These are phyloP conservation scores for Spermophilus dauricus DNA, from an alignment of 2,113 vertebrate genomes.

Conservation along the genomic window DNA sequence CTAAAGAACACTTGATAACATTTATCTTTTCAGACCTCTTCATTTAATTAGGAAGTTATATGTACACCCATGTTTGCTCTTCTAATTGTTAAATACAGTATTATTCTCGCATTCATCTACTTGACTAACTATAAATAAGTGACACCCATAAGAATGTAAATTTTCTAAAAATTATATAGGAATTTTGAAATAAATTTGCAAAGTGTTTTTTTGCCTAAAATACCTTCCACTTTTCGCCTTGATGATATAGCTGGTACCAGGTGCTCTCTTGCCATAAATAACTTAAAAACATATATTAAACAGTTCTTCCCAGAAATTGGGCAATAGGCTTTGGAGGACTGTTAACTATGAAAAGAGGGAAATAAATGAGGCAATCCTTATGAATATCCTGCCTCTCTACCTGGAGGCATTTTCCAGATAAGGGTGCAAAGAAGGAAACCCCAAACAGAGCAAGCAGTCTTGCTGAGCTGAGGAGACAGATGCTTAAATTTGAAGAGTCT, in stretches of 20 bases:
- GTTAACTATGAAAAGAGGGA: background rate
- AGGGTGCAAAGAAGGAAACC: background rate
- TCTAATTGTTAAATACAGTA: background rate
- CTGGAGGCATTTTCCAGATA: background rate
- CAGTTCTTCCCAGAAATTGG: background rate
- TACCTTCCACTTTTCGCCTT: background rate
- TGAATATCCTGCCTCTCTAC: background rate
- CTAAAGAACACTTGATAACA: constrained; percentile 8
- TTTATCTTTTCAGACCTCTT: background rate
- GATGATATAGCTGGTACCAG: background rate
- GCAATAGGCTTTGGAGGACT: background rate
- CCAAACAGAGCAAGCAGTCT: background rate
- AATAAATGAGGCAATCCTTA: background rate
- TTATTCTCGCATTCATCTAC: background rate
- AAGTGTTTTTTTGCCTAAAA: background rate
- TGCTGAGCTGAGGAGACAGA: background rate
- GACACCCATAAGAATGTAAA: background rate
- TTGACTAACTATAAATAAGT: background rate
- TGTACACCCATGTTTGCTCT: background rate
- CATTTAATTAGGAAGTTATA: background rate
- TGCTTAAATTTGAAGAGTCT: background rate
- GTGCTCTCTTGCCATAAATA: background rate
- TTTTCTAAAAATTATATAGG: background rate
- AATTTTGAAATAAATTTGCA: background rate
- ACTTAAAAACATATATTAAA: background rate